Percentiles rank a stretch among this genome's conserved stretches.
phyloP scores from a whole-genome alignment of 2,113 vertebrate genomes.

The Urocynchramus pylzowi region DNA sequence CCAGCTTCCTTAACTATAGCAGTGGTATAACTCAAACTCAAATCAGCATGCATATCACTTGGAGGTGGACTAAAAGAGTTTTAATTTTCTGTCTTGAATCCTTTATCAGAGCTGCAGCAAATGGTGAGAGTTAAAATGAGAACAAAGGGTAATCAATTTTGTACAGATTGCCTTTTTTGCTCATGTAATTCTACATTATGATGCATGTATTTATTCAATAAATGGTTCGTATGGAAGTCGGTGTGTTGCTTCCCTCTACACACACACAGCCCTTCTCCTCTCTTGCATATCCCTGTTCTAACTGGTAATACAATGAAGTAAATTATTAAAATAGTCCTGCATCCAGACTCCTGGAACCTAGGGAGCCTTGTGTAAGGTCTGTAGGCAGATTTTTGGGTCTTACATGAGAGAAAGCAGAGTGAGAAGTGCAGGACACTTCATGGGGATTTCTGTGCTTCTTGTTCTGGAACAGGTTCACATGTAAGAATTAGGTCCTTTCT shows the following conservation, averaged over 20 bases:
- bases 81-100: background rate
- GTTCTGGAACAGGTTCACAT: background rate
- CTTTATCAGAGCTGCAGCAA: constrained; percentile 41
- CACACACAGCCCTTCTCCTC: background rate
- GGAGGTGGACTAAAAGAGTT: constrained; percentile 13
- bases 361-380: background rate
- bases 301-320: background rate
- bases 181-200: constrained; percentile 65
- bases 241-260: background rate
- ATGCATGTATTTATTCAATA: constrained; percentile 79
- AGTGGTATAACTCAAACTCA: background rate
- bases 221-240: constrained; percentile 49
- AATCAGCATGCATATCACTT: constrained; percentile 11
- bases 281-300: background rate
- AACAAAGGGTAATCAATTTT: constrained; percentile 50
- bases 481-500: background rate
- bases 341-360: background rate
- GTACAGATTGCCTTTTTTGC: constrained; percentile 63
- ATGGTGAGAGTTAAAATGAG: constrained; percentile 26
- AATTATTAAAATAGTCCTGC: background rate
- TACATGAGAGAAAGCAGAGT: background rate
- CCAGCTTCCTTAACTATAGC: constrained; percentile 7
- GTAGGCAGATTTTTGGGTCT: background rate
- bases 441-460: background rate
- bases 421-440: background rate